These are phyloP conservation scores for Philaethria dido DNA, from an alignment of 2,888 invertebrate species.

Conservation along the genomic window DNA sequence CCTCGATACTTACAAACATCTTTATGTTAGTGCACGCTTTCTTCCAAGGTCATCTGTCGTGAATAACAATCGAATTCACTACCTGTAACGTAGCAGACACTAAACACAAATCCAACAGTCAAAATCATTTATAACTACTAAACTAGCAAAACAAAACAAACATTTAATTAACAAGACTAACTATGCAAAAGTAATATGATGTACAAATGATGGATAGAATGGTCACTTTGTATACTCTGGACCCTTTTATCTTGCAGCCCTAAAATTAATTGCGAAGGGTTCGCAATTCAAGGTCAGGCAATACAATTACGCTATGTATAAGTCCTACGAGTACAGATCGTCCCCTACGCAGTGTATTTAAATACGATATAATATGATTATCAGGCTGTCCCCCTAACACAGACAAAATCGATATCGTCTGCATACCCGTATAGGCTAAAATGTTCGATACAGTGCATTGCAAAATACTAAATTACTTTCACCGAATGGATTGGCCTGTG, in stretches of 20 bases:
- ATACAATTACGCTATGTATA: slow-evolving; percentile 43
- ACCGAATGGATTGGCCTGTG: neutral
- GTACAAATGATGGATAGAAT: slow-evolving; percentile 31
- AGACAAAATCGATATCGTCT: slow-evolving; percentile 83
- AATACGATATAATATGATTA: slow-evolving; percentile 81
- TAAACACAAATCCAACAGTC: neutral
- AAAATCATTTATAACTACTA: neutral
- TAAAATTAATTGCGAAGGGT: slow-evolving; percentile 51
- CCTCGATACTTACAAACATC: too few species aligned
- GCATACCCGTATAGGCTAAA: slow-evolving; percentile 71
- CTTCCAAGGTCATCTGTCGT: too few species aligned
- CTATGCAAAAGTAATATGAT: slow-evolving; percentile 26
- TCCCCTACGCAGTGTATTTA: slow-evolving; percentile 72
- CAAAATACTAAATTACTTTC: slow-evolving; percentile 14
- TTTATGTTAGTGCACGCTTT: too few species aligned
- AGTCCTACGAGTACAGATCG: slow-evolving; percentile 45
- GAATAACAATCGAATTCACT: too few species aligned
- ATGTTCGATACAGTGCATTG: slow-evolving; percentile 51
- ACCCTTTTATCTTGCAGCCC: slow-evolving; percentile 42
- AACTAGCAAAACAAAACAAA: slow-evolving; percentile 6
- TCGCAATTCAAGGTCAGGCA: slow-evolving; percentile 62
- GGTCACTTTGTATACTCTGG: slow-evolving; percentile 24
- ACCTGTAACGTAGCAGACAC: too few species aligned
- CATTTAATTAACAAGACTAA: slow-evolving; percentile 16
- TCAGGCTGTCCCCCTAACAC: slow-evolving; percentile 80